Evolutionary conservation across 2,113 vertebrate species (phyloP), one percentile per base, ranked within the genome.

Genomic region (Mobula hypostoma): DNA sequence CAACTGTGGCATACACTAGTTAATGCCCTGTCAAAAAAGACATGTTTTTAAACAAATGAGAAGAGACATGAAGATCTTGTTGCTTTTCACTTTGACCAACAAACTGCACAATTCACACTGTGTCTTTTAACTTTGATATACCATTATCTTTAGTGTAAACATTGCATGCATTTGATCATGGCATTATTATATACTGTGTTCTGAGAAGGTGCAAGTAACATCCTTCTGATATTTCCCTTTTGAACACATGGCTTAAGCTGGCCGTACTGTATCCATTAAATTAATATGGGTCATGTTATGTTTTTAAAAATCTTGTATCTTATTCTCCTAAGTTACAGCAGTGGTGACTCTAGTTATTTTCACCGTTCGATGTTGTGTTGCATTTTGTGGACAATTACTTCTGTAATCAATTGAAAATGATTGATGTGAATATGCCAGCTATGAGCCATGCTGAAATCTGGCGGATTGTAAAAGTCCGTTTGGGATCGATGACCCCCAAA

Each of bases 71-170:
- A 48, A 48, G 48, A 48, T 70, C 36, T 91, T 19, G 19, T 74
- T 93, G 32, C 66, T 29, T 88, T 88, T 93, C 32, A 74, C 66
- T 93, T 93, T 76, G 88, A 36, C 88, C 70, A 40, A 36, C 8
- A 24, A 7, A 11, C 7, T 72, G 66, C 24, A 72, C 8, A 92
- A 36, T 19, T 8, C 27, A 9, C 29, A 56, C 56, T 93, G 72
- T 29, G 27, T 36, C 15, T 4, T 17, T 70, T 70, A 36, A 2
- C 61, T 24, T 70, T 92, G 68, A 66, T 29, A 88, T 32, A 40
- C 48, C 24, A 74, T 88, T 5, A 63, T 66, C 36, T 72, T 74
- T 40, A 40, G 27, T 93, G 8, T 36, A 70, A 66, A 32, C 70
- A n/a, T 74, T 74, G 8, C 74, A 40, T 56, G 40, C n/a, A 32